Evolutionary conservation across 2,888 invertebrate genomes (phyloP), one percentile per base, ranked within the genome.

Genomic region (Drosophila meridionalis): DNA sequence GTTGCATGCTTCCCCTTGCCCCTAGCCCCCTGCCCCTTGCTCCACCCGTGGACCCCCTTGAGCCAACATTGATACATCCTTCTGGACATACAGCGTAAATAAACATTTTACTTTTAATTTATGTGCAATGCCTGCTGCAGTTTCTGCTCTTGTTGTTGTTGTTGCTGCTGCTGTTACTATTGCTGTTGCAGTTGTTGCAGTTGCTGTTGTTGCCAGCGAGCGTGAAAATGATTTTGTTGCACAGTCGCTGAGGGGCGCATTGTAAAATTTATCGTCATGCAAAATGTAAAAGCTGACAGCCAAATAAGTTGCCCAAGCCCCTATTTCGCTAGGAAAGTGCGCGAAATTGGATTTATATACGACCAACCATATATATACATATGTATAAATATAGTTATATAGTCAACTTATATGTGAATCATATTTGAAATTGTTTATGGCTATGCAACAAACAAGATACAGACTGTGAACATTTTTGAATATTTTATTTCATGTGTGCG

Each of bases 61-160:
- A 20, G 12, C 20, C 59, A 50, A 32, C 58, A 78, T 65, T 74
- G 67, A 65, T 74, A 61, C 74, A 78, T 78, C 70, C 73, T 76
- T 77, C 59, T 75, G 70, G 73, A 79, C 80, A 64, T 61, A 60
- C 67, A 60, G 75, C 83, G 83, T 78, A 84, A 87, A 84, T 84
- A 85, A 85, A 87, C 87, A 85, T 84, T 85, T 87, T 80, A 78
- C 78, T 68, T 87, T 82, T 78, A 87, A 85, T 85, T 85, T 87
- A 87, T 87, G 85, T 80, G 80, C 72, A 42, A 47, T 57, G 68
- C 62, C 57, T 53, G 59, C 30, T 48, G 60, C 63, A 53, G 47
- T 45, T 62, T 58, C 11, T 65, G 53, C 47, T 52, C 40, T 14
- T 52, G 50, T 12, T 59, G 58, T 58, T 66, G 45, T 43, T 53